These are phyloP conservation scores for Stenchaetothrips biformis DNA, from an alignment of 2,888 invertebrate genomes.

Conservation along the genomic window DNA sequence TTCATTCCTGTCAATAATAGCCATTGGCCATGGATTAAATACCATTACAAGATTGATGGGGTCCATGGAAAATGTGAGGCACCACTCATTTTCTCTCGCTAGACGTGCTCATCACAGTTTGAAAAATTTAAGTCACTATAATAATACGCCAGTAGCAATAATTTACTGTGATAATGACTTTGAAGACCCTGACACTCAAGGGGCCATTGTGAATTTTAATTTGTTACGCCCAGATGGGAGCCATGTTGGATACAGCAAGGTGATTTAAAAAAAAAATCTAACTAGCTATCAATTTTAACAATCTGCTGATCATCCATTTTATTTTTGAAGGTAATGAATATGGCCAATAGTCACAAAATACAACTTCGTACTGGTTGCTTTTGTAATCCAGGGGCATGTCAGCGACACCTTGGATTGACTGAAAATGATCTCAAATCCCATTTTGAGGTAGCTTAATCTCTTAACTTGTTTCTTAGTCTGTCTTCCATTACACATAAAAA, in stretches of 20 bases:
- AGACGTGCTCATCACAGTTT: constrained; percentile 65
- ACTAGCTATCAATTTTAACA: background rate
- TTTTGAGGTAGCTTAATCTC: constrained; percentile 54
- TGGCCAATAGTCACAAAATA: constrained; percentile 81
- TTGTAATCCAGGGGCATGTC: constrained; percentile 94
- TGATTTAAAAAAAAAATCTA: constrained; percentile 43
- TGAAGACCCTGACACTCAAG: constrained; percentile 61
- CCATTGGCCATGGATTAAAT: constrained; percentile 78
- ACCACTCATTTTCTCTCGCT: constrained; percentile 71
- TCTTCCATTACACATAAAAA: constrained; percentile 26
- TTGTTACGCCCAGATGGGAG: constrained; percentile 68
- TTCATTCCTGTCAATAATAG: constrained; percentile 77
- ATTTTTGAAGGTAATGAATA: constrained; percentile 68
- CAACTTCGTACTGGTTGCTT: constrained; percentile 90
- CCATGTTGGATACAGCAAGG: constrained; percentile 85
- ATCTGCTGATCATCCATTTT: constrained; percentile 18
- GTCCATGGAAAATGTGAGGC: constrained; percentile 59
- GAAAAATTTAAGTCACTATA: constrained; percentile 60
- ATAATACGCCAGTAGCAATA: constrained; percentile 62
- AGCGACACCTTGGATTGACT: constrained; percentile 65
- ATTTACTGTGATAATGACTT: constrained; percentile 72
- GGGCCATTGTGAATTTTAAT: constrained; percentile 86
- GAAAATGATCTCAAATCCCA: constrained; percentile 68
- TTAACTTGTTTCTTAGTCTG: background rate
- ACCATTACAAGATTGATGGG: constrained; percentile 62